Conservation (phyloP, 2,113 vertebrate species). For the Forbesichthys agassizii region DNA sequence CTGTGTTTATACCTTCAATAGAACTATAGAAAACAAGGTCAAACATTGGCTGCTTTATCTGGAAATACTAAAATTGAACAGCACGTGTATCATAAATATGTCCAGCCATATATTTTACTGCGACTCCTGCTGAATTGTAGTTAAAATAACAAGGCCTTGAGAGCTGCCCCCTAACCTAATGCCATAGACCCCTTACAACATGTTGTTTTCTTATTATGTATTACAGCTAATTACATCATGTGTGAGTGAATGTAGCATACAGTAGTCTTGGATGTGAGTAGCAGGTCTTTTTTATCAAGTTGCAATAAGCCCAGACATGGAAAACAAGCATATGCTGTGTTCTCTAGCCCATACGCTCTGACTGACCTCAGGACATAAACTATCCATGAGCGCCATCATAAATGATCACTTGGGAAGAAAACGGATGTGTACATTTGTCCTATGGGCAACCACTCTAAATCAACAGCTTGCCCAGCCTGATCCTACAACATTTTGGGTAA, state of each 20-base stretch:
- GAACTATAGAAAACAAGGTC: no score
- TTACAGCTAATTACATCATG: background rate
- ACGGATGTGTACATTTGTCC: constrained; percentile 21
- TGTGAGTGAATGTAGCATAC: background rate
- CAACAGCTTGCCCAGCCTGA: constrained; percentile 26
- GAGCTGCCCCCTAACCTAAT: background rate
- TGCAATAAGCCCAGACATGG: background rate
- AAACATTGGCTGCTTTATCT: no score
- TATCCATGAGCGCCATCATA: constrained; percentile 14
- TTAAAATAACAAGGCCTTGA: constrained; percentile 22
- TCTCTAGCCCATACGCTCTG: background rate
- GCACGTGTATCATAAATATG: no score
- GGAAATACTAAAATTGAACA: no score
- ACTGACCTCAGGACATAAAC: constrained; percentile 14
- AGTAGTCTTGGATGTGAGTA: background rate
- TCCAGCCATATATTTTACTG: background rate
- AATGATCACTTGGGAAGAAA: constrained; percentile 41
- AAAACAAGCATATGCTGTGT: constrained; percentile 7
- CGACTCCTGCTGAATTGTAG: background rate
- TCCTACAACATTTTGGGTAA: constrained; percentile 32
- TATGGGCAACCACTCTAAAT: constrained; percentile 27
- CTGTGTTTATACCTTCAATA: no score
- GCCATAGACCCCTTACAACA: no score
- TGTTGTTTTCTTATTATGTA: background rate
- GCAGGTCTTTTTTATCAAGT: background rate